Evolutionary conservation across 2,888 invertebrate genomes (phyloP), one percentile per base, ranked within the genome.

Genomic region (Dasysyrphus albostriatus): DNA sequence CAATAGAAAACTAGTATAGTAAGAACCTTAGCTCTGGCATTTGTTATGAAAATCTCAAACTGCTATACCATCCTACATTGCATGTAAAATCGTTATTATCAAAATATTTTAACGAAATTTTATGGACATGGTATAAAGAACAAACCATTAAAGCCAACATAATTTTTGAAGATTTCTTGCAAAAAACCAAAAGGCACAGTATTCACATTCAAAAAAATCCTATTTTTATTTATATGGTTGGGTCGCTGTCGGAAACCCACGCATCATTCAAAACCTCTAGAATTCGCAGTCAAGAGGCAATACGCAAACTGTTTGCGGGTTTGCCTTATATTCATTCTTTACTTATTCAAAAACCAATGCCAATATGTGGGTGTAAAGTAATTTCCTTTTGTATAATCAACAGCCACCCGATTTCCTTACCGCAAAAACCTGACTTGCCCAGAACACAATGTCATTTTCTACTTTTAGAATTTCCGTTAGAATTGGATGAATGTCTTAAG

Each of bases 301-400:
- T 34, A 32, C 19, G n/a, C 44, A 67, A 39, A 37, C 24, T 32
- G 61, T 67, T 34, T 39, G n/a, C n/a, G 29, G 24, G 24, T 24
- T 24, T 24, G 24, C 47, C 39, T 34, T 65, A 61, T 14, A 61
- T 14, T 44, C 34, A 47, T 29, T 14, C 56, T 47, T 16, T 42
- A 24, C 24, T 32, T 39, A 37, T 44, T n/a, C 12, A 54, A 49
- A 16, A 37, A 37, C 24, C 19, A 37, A 10, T 16, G 10, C 37
- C 49, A 70, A 76, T 54, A 32, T 78, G 70, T 70, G 81, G 85
- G 81, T 85, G 85, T 69, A 70, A 85, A 82, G 77, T 85, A 81
- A 85, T 85, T 81, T 85, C 73, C 69, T 81, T 81, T 81, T 81
- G 77, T 81, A 73, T 77, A 81, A 81, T 85, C 81, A 81, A 73